phyloP scores from a whole-genome alignment of 2,888 invertebrate species.

The Lumbricus terrestris region DNA sequence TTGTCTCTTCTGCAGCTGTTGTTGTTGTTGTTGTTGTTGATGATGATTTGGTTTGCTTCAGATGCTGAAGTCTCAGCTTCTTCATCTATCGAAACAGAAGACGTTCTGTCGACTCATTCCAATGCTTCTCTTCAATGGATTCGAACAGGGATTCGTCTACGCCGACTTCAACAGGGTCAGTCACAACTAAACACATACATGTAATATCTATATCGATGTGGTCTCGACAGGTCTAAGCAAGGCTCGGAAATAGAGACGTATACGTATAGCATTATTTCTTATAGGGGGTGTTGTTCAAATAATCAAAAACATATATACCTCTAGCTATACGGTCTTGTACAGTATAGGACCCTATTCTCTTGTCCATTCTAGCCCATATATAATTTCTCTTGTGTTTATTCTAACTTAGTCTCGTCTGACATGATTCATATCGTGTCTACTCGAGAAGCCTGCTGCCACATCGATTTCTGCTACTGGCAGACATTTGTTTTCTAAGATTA shows the following conservation, averaged over 20 bases:
- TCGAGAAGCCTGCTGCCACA: not conserved
- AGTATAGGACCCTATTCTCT: too few species aligned
- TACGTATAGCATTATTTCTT: too few species aligned
- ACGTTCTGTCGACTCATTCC: constrained; percentile 54
- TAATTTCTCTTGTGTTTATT: not conserved
- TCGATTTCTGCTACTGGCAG: not conserved
- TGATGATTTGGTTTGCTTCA: constrained; percentile 30
- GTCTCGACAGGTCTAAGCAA: not conserved
- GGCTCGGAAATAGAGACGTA: not conserved
- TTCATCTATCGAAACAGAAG: constrained; percentile 48
- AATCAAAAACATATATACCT: too few species aligned
- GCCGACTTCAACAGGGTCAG: constrained; percentile 56
- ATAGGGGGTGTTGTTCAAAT: too few species aligned
- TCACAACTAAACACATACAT: too few species aligned
- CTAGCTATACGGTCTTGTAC: too few species aligned
- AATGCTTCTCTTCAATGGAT: constrained; percentile 54
- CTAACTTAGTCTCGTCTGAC: not conserved
- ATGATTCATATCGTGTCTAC: not conserved
- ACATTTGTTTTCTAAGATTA: not conserved
- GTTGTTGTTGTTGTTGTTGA: not conserved
- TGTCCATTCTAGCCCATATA: not conserved
- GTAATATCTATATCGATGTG: not conserved
- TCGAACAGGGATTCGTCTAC: constrained; percentile 57
- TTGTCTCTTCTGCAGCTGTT: too few species aligned
- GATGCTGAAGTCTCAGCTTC: constrained; percentile 50